phyloP scores from a whole-genome alignment of 2,113 vertebrate genomes.

The Zeus faber region DNA sequence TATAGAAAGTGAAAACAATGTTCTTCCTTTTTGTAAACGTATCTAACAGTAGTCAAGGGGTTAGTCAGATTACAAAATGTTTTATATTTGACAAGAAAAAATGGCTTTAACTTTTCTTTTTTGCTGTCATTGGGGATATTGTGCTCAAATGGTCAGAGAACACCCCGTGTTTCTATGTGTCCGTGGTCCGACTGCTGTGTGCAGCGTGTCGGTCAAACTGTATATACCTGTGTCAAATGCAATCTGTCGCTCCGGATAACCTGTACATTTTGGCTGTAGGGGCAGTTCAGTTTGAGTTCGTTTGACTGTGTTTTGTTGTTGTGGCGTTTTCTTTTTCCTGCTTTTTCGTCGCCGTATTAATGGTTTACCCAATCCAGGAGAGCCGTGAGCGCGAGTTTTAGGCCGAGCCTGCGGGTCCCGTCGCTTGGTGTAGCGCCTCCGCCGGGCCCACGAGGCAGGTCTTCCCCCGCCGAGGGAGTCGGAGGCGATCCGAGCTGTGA shows the following conservation, averaged over 20 bases:
- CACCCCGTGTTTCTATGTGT: slow-evolving; percentile 22
- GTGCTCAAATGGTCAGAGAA: background rate
- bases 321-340: background rate
- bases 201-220: background rate
- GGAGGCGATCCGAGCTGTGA: background rate
- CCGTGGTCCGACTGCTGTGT: slow-evolving; percentile 11
- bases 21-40: slow-evolving; percentile 13
- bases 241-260: slow-evolving; percentile 22
- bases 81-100: slow-evolving; percentile 38
- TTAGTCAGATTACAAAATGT: slow-evolving; percentile 2
- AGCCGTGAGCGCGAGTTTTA: background rate
- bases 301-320: background rate
- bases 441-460: background rate
- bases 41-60: background rate
- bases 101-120: slow-evolving; percentile 12
- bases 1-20: slow-evolving; percentile 19
- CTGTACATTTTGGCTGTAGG: background rate
- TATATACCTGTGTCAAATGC: slow-evolving; percentile 15
- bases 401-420: no score
- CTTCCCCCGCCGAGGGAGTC: background rate
- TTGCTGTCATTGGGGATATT: slow-evolving; percentile 7
- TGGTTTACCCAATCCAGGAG: background rate
- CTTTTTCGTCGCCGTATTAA: background rate
- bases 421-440: background rate
- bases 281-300: background rate